Evolutionary conservation across 2,113 vertebrate genomes (phyloP), one percentile per base, ranked within the genome.

Genomic region (Psilopsiagon aymara): DNA sequence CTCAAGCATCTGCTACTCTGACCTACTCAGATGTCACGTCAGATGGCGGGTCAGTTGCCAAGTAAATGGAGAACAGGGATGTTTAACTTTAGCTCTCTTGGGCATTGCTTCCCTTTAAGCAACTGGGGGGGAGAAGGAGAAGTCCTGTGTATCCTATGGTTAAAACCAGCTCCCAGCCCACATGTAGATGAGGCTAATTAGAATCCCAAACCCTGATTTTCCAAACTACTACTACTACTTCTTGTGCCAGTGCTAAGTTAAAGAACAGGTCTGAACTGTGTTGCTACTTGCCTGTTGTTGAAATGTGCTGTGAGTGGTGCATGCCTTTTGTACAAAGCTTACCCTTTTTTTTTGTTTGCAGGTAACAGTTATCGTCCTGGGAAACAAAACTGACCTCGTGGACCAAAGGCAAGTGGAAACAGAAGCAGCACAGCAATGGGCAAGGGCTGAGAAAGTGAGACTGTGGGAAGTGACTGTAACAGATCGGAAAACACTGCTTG

Each of bases 381-480:
- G 99, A 77, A 99, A 99, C 91, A 99, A 99, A 97, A 97, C 96
- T 0, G 99, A 99, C 97, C 98, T 99, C 81, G 97, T 96, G 28
- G 98, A 99, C 64, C 97, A 98, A 64, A 98, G 99, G 25, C 98
- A 99, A 98, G 99, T 99, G 90, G 99, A 99, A 5, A 93, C 97
- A 53, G 99, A 99, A 87, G 97, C 94, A 88, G 99, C 99, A 2
- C 99, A 99, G 97, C 99, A 99, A 76, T 99, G 99, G 99, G 99
- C 99, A 4, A 98, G 97, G 13, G 98, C 98, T 0, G 99, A 99
- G 98, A 99, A 98, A 96, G 98, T 99, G 88, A 98, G 98, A 85
- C 98, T 99, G 81, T 99, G 99, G 99, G 99, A 99, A 97, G 99
- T 99, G 90, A 99, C 98, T 6, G 99, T 99, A 39, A 97, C 98